Percentiles rank a stretch among this genome's conserved stretches.
phyloP scores from a whole-genome alignment of 1,140 invertebrate species.

The Drosophila ohnishii region DNA sequence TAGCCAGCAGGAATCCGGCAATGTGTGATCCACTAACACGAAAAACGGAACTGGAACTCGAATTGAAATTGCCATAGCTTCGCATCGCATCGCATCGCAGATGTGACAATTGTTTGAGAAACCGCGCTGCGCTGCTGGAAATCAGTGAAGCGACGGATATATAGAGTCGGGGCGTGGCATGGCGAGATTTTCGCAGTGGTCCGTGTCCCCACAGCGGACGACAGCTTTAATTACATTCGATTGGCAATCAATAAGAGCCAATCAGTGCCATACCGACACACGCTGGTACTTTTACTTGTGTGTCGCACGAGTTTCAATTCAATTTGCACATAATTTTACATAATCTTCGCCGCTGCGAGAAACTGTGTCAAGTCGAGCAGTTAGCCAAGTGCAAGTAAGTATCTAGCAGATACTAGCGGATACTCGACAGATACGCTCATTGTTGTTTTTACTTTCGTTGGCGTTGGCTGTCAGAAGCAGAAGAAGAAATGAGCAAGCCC shows the following conservation, averaged over 20 bases:
- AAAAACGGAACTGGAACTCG: slow-evolving; percentile 23
- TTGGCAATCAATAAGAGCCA: slow-evolving; percentile 78
- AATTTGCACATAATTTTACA: slow-evolving; percentile 54
- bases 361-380: slow-evolving; percentile 39
- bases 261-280: slow-evolving; percentile 50
- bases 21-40: slow-evolving; percentile 49
- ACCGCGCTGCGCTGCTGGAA: slow-evolving; percentile 21
- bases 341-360: slow-evolving; percentile 39
- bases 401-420: slow-evolving; percentile 39
- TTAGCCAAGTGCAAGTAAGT: slow-evolving; percentile 29
- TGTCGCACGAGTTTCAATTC: slow-evolving; percentile 41
- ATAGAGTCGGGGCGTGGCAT: slow-evolving; percentile 29
- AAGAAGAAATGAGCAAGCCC: slow-evolving; percentile 52
- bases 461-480: slow-evolving; percentile 30
- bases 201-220: slow-evolving; percentile 56
- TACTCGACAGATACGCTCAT: slow-evolving; percentile 34
- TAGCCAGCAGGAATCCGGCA: slow-evolving; percentile 6
- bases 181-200: slow-evolving; percentile 55
- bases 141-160: slow-evolving; percentile 44
- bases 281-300: slow-evolving; percentile 57
- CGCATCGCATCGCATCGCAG: slow-evolving; percentile 13
- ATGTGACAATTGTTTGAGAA: slow-evolving; percentile 58
- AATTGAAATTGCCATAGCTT: slow-evolving; percentile 21
- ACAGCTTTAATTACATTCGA: slow-evolving; percentile 70
- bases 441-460: slow-evolving; percentile 78